phyloP scores from a whole-genome alignment of 2,113 vertebrate genomes.

The Carettochelys insculpta region DNA sequence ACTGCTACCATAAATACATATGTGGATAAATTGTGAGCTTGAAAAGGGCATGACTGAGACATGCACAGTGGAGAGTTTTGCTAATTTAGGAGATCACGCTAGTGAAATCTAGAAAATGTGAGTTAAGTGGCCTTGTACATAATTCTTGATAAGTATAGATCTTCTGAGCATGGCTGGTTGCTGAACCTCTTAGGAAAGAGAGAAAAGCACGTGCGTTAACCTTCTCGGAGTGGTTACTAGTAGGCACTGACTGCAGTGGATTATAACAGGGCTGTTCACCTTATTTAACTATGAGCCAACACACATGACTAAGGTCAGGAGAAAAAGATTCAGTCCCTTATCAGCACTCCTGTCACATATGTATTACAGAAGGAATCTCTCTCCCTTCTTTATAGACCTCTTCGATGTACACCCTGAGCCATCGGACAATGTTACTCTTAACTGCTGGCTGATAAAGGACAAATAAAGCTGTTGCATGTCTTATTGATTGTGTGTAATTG shows the following conservation, averaged over 20 bases:
- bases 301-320: slow-evolving; percentile 19
- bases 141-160: background rate
- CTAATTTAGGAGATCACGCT: slow-evolving; percentile 45
- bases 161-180: background rate
- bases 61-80: slow-evolving; percentile 3
- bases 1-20: background rate
- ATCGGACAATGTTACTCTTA: slow-evolving; percentile 32
- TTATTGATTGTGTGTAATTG: slow-evolving; percentile 52
- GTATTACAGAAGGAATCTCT: slow-evolving; percentile 26
- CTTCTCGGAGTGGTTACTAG: background rate
- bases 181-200: background rate
- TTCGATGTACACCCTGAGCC: slow-evolving; percentile 5
- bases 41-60: background rate
- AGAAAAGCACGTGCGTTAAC: background rate
- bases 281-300: background rate
- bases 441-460: slow-evolving; percentile 27
- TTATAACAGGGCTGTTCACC: background rate
- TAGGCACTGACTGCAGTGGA: background rate
- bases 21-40: background rate
- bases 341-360: background rate
- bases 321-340: background rate
- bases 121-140: slow-evolving; percentile 51
- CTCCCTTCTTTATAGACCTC: slow-evolving; percentile 26
- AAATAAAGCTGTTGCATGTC: slow-evolving; percentile 56
- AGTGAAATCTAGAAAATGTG: slow-evolving; percentile 34